Evolutionary conservation across 1,140 invertebrate genomes (phyloP).

Genomic region (Philotrypesis tridentata): DNA sequence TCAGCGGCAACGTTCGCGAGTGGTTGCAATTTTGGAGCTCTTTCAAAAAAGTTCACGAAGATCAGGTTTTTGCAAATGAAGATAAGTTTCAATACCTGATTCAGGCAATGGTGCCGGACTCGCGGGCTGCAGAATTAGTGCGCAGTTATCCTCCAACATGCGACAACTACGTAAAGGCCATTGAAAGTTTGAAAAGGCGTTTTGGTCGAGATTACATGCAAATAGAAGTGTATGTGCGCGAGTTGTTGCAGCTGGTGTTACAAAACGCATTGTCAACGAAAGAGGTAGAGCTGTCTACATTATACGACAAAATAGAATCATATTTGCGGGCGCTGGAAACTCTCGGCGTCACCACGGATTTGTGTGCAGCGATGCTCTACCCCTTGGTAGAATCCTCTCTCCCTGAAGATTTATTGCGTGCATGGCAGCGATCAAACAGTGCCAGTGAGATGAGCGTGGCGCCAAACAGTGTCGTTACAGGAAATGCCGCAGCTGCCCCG

Average conservation of each 20-base stretch:
- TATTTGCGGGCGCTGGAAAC: slow-evolving; percentile 60
- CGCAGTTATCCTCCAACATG: slow-evolving; percentile 47
- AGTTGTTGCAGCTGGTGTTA: slow-evolving; percentile 51
- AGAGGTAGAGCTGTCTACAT: slow-evolving; percentile 44
- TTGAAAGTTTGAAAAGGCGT: slow-evolving; percentile 51
- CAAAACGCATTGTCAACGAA: slow-evolving; percentile 33
- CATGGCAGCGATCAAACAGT: background rate
- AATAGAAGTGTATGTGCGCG: slow-evolving; percentile 33
- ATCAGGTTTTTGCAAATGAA: slow-evolving; percentile 52
- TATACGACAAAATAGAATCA: slow-evolving; percentile 59
- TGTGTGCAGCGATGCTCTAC: slow-evolving; percentile 61
- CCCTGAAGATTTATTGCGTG: background rate
- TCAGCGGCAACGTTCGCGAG: slow-evolving; percentile 58
- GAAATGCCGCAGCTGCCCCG: too few relatives aligned
- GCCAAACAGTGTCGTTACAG: background rate
- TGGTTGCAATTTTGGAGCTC: slow-evolving; percentile 66
- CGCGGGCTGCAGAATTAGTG: slow-evolving; percentile 47
- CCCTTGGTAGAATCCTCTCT: slow-evolving; percentile 64
- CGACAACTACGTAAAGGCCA: slow-evolving; percentile 29
- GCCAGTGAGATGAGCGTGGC: background rate
- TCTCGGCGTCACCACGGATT: slow-evolving; percentile 60
- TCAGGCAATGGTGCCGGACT: slow-evolving; percentile 38
- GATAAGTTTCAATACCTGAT: slow-evolving; percentile 62
- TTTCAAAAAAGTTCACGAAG: slow-evolving; percentile 63
- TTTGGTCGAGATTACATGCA: background rate